Evolutionary conservation across 1,140 invertebrate species (phyloP).

Genomic region (Nasonia giraulti): DNA sequence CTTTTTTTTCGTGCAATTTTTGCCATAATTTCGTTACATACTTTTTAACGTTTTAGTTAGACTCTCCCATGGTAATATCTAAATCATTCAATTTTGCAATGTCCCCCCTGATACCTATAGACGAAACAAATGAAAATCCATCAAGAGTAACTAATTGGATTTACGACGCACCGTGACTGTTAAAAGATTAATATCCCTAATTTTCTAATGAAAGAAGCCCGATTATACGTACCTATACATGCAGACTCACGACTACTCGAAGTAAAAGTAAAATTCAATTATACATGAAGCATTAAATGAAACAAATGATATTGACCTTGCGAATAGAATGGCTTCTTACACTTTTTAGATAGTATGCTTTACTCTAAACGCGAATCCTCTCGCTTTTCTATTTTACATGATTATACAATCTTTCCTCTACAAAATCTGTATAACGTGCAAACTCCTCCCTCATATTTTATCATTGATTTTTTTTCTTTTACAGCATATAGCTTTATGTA

Average conservation of each 20-base stretch:
- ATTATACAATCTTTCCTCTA: constrained; percentile 1
- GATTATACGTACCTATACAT: constrained; percentile 55
- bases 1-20: constrained; percentile 37
- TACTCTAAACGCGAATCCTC: constrained; percentile 1
- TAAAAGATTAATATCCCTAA: constrained; percentile 51
- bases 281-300: constrained; percentile 9
- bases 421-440: constrained; percentile 6
- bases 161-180: constrained; percentile 42
- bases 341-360: constrained; percentile 7
- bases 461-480: not conserved
- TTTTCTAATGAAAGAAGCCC: constrained; percentile 58
- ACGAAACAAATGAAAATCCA: constrained; percentile 34
- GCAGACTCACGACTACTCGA: constrained; percentile 44
- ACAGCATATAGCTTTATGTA: not conserved
- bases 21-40: constrained; percentile 50
- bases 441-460: not conserved
- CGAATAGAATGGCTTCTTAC: constrained; percentile 27
- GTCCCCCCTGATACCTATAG: constrained; percentile 59
- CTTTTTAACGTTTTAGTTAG: constrained; percentile 62
- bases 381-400: constrained; percentile 24
- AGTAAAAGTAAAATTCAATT: constrained; percentile 34
- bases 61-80: constrained; percentile 55
- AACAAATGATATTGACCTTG: not conserved
- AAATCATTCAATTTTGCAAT: not conserved
- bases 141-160: not conserved